A percentile compares a stretch with the other conserved stretches of the same genome.
Evolutionary conservation across 2,888 invertebrate species (phyloP).

Genomic region (Drosophila longiperda): DNA sequence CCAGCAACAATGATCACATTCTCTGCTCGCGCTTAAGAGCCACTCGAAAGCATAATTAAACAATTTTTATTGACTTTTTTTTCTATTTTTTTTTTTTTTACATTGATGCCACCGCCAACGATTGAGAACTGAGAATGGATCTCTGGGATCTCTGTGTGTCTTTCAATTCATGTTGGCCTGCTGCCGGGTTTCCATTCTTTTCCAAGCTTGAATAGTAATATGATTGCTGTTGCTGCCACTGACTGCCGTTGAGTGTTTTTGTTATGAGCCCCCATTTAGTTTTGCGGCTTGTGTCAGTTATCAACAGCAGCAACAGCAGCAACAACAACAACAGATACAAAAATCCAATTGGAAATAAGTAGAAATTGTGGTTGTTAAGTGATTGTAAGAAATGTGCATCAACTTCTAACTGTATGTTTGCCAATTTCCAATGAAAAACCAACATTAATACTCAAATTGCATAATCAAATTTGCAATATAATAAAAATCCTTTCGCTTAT

Average conservation of each 20-base stretch:
- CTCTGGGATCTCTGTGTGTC: constrained; percentile 32
- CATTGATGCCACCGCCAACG: constrained; percentile 67
- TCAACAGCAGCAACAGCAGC: constrained; percentile 18
- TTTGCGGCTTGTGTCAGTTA: constrained; percentile 51
- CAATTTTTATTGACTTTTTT: constrained; percentile 78
- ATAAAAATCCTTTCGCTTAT: neutral
- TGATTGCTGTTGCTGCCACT: constrained; percentile 2
- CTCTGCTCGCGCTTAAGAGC: constrained; percentile 73
- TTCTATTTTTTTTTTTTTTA: constrained; percentile 29
- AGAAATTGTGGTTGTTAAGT: constrained; percentile 64
- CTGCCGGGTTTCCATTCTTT: constrained; percentile 45
- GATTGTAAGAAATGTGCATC: constrained; percentile 46
- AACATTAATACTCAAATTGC: constrained; percentile 19
- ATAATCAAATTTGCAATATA: constrained; percentile 1
- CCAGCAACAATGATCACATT: constrained; percentile 66
- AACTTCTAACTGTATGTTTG: constrained; percentile 49
- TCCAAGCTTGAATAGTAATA: constrained; percentile 28
- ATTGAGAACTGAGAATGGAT: constrained; percentile 38
- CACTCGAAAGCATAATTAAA: constrained; percentile 77
- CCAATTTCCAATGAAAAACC: constrained; percentile 1
- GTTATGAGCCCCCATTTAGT: constrained; percentile 61
- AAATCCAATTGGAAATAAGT: constrained; percentile 63
- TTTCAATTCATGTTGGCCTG: constrained; percentile 40
- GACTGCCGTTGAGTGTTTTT: constrained; percentile 43
- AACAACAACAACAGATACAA: constrained; percentile 27